phyloP scores from a whole-genome alignment of 1,140 invertebrate genomes.

The Mercenaria mercenaria region DNA sequence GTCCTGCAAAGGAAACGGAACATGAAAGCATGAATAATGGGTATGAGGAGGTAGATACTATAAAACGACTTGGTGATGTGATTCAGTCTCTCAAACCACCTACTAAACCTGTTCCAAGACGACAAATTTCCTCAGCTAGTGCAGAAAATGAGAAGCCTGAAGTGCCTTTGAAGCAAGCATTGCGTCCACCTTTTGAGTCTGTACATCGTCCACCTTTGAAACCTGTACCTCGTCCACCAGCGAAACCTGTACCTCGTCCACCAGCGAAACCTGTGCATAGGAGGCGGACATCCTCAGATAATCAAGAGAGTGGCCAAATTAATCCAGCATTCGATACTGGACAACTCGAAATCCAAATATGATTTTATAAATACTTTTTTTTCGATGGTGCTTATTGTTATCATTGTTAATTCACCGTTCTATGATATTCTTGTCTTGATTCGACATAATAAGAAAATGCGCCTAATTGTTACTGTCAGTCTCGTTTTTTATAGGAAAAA shows the following conservation, averaged over 20 bases:
- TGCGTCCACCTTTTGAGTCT: not conserved
- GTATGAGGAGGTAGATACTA: not conserved
- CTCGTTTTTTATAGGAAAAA: too few species aligned
- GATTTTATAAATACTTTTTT: not conserved
- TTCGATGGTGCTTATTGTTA: too few species aligned
- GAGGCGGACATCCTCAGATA: not conserved
- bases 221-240: slow-evolving; percentile 3
- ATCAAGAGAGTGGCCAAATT: not conserved
- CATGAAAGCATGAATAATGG: not conserved
- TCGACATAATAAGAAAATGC: too few species aligned
- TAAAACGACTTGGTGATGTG: not conserved
- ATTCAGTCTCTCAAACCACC: not conserved
- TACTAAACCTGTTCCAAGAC: slow-evolving; percentile 21
- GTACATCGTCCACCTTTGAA: not conserved
- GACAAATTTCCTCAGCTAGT: not conserved
- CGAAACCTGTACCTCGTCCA: slow-evolving; percentile 11
- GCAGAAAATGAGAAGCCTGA: not conserved
- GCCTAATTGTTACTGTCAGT: too few species aligned
- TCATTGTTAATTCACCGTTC: too few species aligned
- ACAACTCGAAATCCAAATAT: not conserved
- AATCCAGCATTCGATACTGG: slow-evolving; percentile 2
- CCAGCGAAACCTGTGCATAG: not conserved
- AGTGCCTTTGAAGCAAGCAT: not conserved
- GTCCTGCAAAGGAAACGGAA: not conserved
- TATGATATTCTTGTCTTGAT: too few species aligned